Conservation (phyloP, 2,797 vertebrate genomes). For the Tachyglossus aculeatus region DNA sequence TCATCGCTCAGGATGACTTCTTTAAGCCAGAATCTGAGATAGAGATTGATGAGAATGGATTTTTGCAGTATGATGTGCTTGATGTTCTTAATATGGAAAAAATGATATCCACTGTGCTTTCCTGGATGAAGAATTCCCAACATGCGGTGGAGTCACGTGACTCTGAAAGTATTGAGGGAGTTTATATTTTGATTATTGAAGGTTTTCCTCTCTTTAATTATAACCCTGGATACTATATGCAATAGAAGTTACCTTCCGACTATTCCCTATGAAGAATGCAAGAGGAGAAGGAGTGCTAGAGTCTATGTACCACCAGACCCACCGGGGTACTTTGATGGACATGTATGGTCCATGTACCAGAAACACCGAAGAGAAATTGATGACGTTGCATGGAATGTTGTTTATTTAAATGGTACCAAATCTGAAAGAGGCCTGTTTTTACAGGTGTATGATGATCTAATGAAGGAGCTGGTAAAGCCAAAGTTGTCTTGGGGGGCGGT, state of each 20-base stretch:
- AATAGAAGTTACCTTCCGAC: constrained; percentile 89
- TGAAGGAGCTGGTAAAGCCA: constrained; percentile 71
- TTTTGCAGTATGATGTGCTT: constrained; percentile 90
- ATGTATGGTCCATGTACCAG: constrained; percentile 95
- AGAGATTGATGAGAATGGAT: constrained; percentile 84
- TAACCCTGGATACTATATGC: constrained; percentile 84
- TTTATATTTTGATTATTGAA: constrained; percentile 87
- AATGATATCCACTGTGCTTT: constrained; percentile 81
- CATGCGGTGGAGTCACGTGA: constrained; percentile 37
- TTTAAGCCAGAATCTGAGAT: constrained; percentile 90
- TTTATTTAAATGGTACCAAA: constrained; percentile 87
- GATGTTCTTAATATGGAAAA: constrained; percentile 90
- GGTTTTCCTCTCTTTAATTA: constrained; percentile 95
- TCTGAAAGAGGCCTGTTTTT: constrained; percentile 80
- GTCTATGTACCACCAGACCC: constrained; percentile 88
- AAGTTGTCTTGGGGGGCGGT: too few species aligned
- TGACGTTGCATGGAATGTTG: constrained; percentile 70
- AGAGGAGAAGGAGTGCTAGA: constrained; percentile 86
- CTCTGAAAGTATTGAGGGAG: constrained; percentile 34
- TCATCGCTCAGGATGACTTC: constrained; percentile 89
- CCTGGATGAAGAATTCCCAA: constrained; percentile 74
- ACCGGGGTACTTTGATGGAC: constrained; percentile 87
- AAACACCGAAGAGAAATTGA: constrained; percentile 85
- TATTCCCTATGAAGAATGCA: constrained; percentile 90
- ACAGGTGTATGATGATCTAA: constrained; percentile 77